These are phyloP conservation scores for Chrysolophus pictus DNA, from an alignment of 2,797 vertebrate genomes.

Conservation along the genomic window DNA sequence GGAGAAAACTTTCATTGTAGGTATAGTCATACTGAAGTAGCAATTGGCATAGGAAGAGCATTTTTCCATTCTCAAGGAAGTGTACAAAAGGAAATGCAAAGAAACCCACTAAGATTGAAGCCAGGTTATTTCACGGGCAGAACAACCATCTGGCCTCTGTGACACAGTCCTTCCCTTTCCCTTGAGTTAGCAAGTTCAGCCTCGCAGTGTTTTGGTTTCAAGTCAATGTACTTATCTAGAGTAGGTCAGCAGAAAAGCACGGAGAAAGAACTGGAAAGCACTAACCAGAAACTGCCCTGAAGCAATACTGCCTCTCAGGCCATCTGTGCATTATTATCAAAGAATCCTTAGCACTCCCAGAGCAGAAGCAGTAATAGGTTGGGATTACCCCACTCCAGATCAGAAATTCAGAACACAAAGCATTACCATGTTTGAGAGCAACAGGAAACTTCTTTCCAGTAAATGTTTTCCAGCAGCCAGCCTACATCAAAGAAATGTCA, in stretches of 20 bases:
- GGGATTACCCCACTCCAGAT: accelerated
- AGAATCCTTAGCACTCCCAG: background rate
- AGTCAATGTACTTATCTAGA: background rate
- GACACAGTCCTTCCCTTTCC: background rate
- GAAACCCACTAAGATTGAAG: background rate
- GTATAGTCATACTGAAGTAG: accelerated
- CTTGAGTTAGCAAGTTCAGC: background rate
- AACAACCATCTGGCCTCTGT: background rate
- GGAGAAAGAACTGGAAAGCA: background rate
- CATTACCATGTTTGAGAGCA: accelerated
- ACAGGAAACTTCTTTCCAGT: background rate
- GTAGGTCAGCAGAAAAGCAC: background rate
- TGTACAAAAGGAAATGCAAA: background rate
- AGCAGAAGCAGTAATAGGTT: background rate
- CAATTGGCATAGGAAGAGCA: background rate
- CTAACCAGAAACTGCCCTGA: background rate
- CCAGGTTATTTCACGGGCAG: background rate
- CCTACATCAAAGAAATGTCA: background rate
- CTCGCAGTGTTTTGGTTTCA: background rate
- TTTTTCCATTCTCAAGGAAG: background rate
- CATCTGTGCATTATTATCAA: background rate
- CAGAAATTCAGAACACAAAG: background rate
- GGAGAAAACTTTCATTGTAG: background rate
- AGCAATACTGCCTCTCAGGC: background rate
- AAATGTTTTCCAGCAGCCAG: background rate